Conservation (phyloP, 1,140 invertebrate genomes). For the Zaprionus vittiger region DNA sequence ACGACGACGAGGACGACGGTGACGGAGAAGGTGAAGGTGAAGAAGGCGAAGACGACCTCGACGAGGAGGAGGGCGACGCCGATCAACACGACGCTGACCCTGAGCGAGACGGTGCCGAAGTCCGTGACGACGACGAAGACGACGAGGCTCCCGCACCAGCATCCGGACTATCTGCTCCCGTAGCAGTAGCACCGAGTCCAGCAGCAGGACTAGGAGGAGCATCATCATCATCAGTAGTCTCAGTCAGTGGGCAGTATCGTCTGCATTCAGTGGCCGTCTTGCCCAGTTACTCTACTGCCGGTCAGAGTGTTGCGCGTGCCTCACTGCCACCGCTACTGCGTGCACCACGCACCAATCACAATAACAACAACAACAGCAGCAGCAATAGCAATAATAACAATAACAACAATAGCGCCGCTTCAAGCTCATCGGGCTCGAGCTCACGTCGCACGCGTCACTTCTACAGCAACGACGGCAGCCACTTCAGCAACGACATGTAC, state of each 20-base stretch:
- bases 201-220: not conserved
- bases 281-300: constrained; percentile 58
- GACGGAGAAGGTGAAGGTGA: constrained; percentile 54
- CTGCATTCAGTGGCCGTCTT: constrained; percentile 68
- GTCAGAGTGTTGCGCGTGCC: constrained; percentile 34
- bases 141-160: not conserved
- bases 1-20: constrained; percentile 69
- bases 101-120: constrained; percentile 12
- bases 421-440: constrained; percentile 25
- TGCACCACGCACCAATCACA: constrained; percentile 51
- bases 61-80: constrained; percentile 32
- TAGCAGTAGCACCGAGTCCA: not conserved
- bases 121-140: not conserved
- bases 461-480: constrained; percentile 76
- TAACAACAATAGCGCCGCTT: constrained; percentile 29
- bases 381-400: constrained; percentile 36
- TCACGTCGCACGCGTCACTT: constrained; percentile 69
- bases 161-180: not conserved
- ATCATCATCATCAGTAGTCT: not conserved
- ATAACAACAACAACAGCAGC: constrained; percentile 46
- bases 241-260: constrained; percentile 37
- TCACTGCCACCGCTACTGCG: constrained; percentile 58
- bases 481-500: constrained; percentile 76
- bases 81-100: constrained; percentile 8
- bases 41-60: constrained; percentile 51